Percentiles rank a stretch among this genome's conserved stretches.
These are phyloP conservation scores for Phylloscopus whistleri DNA, from an alignment of 2,113 vertebrate genomes.

Conservation along the genomic window DNA sequence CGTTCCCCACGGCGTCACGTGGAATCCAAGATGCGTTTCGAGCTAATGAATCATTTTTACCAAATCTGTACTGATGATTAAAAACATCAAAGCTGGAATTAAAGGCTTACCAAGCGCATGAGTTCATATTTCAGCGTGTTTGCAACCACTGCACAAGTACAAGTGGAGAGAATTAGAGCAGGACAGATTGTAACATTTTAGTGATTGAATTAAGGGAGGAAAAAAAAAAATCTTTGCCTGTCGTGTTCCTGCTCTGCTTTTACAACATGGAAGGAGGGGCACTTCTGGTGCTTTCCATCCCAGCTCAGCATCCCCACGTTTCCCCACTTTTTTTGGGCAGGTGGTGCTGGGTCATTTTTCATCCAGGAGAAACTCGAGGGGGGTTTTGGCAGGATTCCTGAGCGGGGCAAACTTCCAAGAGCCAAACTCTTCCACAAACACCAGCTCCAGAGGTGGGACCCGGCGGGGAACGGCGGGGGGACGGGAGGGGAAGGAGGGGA, in stretches of 20 bases:
- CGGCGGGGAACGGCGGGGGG: neutral
- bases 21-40: neutral
- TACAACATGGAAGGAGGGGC: neutral
- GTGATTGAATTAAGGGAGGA: neutral
- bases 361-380: neutral
- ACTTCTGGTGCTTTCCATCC: neutral
- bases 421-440: neutral
- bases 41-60: slow-evolving; percentile 57
- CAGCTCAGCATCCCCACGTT: neutral
- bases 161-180: slow-evolving; percentile 7
- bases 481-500: neutral
- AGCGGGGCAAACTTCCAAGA: slow-evolving; percentile 25
- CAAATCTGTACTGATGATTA: slow-evolving; percentile 52
- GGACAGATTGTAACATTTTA: neutral
- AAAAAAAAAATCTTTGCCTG: neutral
- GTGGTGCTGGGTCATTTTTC: slow-evolving; percentile 12
- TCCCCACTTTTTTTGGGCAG: neutral
- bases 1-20: neutral
- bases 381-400: slow-evolving; percentile 4
- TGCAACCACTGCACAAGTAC: neutral
- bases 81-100: slow-evolving; percentile 66
- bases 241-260: neutral
- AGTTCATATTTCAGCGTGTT: slow-evolving; percentile 32
- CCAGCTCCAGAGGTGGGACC: neutral
- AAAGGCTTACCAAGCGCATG: slow-evolving; percentile 34